Percentiles rank a stretch among this genome's conserved stretches.
Evolutionary conservation across 2,888 invertebrate species (phyloP).

Genomic region (Aporophyla lueneburgensis): DNA sequence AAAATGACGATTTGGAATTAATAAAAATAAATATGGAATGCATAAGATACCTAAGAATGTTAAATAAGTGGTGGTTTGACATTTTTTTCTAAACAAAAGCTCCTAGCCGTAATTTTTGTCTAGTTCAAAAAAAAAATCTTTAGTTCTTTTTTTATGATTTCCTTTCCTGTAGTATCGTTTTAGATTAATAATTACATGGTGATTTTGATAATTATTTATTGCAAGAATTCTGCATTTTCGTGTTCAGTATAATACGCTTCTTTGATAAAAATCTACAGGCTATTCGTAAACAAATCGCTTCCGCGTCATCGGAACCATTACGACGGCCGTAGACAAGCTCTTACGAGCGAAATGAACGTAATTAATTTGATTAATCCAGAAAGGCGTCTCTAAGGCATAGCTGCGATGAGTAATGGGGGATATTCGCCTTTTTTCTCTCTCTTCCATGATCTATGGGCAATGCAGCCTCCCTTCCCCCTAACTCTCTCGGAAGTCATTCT

Average conservation of each 20-base stretch:
- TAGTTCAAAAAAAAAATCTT: too few relatives aligned
- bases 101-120: too few relatives aligned
- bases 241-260: background rate
- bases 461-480: background rate
- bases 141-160: too few relatives aligned
- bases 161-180: too few relatives aligned
- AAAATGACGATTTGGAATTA: too few relatives aligned
- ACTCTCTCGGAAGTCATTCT: conserved; percentile 7
- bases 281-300: conserved; percentile 43
- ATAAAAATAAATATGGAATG: too few relatives aligned
- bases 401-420: conserved; percentile 81
- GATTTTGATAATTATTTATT: background rate
- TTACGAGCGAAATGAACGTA: conserved; percentile 81
- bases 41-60: too few relatives aligned
- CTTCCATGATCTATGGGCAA: conserved; percentile 55
- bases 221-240: background rate
- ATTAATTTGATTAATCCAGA: conserved; percentile 87
- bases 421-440: conserved; percentile 67
- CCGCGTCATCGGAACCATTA: conserved; percentile 54
- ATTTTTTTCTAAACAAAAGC: too few relatives aligned
- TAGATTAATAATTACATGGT: too few relatives aligned
- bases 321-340: conserved; percentile 67
- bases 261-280: conserved; percentile 21
- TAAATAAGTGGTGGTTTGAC: too few relatives aligned
- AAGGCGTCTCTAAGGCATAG: conserved; percentile 78